A percentile compares a stretch with the other conserved stretches of the same genome.
Conservation (phyloP, 2,797 vertebrate species). For the Luscinia luscinia region DNA sequence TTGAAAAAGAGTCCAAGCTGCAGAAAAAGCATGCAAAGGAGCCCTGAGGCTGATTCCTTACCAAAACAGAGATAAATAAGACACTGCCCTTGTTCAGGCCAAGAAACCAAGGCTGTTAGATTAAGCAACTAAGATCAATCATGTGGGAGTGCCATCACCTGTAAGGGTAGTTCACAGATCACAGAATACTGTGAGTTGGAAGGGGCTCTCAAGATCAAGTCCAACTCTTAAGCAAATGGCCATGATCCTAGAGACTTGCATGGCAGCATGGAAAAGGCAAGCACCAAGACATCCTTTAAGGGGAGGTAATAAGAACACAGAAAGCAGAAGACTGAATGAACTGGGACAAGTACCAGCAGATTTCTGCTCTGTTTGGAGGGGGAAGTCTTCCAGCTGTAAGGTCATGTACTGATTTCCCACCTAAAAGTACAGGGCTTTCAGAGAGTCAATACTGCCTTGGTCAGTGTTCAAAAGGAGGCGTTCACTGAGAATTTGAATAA, state of each 20-base stretch:
- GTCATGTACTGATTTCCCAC: not conserved
- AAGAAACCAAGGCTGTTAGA: not conserved
- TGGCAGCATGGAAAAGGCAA: not conserved
- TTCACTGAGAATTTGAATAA: not conserved
- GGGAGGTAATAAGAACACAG: not conserved
- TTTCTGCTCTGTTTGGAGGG: not conserved
- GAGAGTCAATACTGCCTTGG: not conserved
- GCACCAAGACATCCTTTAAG: not conserved
- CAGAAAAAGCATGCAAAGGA: not conserved
- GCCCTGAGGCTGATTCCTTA: not conserved
- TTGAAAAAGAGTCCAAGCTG: not conserved
- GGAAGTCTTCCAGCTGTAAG: not conserved
- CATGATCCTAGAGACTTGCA: not conserved
- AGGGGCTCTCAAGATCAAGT: not conserved
- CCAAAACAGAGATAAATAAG: not conserved
- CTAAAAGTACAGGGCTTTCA: not conserved
- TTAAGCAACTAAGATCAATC: not conserved
- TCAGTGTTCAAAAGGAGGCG: not conserved
- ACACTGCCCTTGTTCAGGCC: not conserved
- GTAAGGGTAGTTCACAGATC: not conserved
- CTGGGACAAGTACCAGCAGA: not conserved
- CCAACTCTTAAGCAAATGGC: not conserved
- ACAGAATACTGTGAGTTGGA: not conserved
- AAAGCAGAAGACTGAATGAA: not conserved
- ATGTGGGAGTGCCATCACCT: not conserved